Conservation (phyloP, 1,140 invertebrate species). For the Drosophila suzukii region DNA sequence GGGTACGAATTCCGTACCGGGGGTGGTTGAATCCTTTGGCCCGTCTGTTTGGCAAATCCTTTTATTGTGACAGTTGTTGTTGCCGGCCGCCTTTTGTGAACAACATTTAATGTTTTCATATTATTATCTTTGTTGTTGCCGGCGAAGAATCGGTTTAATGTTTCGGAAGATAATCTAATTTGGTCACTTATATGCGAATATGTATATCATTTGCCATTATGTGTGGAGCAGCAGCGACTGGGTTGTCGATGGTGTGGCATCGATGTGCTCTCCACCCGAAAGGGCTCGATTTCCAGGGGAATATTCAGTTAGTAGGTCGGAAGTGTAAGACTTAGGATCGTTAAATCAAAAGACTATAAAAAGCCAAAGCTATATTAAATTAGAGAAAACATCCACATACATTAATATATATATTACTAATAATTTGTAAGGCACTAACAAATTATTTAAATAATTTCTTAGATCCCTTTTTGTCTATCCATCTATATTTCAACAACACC, state of each 20-base stretch:
- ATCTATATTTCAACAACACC: background rate
- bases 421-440: too few species aligned
- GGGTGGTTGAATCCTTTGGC: conserved; percentile 35
- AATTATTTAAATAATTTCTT: too few species aligned
- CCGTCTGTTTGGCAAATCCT: conserved; percentile 66
- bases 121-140: conserved; percentile 53
- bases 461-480: background rate
- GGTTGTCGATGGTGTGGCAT: background rate
- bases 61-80: conserved; percentile 84
- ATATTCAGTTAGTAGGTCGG: too few species aligned
- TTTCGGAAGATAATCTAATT: conserved; percentile 84
- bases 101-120: conserved; percentile 82
- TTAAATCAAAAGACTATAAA: too few species aligned
- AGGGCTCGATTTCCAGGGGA: too few species aligned
- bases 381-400: too few species aligned
- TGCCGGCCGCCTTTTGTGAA: conserved; percentile 65
- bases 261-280: too few species aligned
- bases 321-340: too few species aligned
- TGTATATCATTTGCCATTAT: conserved; percentile 82
- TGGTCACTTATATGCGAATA: conserved; percentile 84
- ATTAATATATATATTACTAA: too few species aligned
- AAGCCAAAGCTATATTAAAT: too few species aligned
- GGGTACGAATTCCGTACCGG: background rate
- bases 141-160: conserved; percentile 80
- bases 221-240: conserved; percentile 21